Percentiles rank a stretch among this genome's conserved stretches.
Evolutionary conservation across 2,113 vertebrate genomes (phyloP).

Genomic region (Cichladusa arquata): DNA sequence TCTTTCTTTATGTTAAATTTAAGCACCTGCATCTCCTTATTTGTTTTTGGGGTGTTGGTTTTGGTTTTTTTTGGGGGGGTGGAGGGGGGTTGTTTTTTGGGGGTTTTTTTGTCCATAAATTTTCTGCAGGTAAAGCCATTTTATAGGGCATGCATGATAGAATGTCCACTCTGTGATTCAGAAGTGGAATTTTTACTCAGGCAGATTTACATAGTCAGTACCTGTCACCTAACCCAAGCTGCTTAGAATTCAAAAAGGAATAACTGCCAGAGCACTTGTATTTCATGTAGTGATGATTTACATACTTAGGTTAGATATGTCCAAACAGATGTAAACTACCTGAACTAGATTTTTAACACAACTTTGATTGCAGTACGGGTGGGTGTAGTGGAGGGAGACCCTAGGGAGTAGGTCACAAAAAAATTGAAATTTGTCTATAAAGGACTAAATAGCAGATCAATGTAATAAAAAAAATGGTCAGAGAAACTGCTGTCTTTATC

Average conservation of each 20-base stretch:
- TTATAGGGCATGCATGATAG: not conserved
- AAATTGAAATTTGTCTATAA: not conserved
- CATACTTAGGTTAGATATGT: not conserved
- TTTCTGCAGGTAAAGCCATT: not conserved
- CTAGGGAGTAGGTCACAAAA: not conserved
- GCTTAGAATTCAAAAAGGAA: not conserved
- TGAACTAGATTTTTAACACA: not conserved
- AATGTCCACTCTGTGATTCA: not conserved
- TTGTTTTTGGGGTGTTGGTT: not conserved
- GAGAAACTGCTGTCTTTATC: not conserved
- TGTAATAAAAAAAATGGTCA: not conserved
- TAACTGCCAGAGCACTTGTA: not conserved
- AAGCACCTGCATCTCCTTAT: not conserved
- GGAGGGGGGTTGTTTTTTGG: not conserved
- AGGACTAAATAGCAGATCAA: not conserved
- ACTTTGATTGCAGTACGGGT: not conserved
- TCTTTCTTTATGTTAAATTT: not conserved
- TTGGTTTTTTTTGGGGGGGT: not conserved
- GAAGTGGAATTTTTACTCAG: not conserved
- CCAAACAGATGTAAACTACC: not conserved
- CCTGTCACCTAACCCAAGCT: not conserved
- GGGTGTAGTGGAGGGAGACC: not conserved
- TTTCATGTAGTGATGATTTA: not conserved
- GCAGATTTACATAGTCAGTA: accelerated
- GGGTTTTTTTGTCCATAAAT: not conserved